Base-by-base conservation (phyloP, 2,888 invertebrate genomes). In the Ethmia dodecea region DNA sequence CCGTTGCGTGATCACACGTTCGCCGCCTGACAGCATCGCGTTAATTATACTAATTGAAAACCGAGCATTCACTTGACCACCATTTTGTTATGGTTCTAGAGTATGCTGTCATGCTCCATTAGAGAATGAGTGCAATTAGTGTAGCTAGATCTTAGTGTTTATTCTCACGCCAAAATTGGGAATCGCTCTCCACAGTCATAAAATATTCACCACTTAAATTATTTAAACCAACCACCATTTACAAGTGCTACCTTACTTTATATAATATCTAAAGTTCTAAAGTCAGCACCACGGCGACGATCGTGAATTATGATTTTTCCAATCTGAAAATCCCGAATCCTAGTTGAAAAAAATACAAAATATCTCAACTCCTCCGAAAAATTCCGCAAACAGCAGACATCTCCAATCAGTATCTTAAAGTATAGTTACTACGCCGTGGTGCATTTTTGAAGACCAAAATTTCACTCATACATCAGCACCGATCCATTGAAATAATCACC, bases 41-140 rank as follows among this genome's bases (percentile, higher is more conserved):
- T 66, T 72, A 69, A 78, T 77, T 76, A 72, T 68, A 71, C 57
- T 71, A 77, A 79, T 77, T 71, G 66, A 71, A 66, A 73, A 63
- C 61, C 55, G 55, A 55, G 49, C 55, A 42, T 43, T 45, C 40
- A 48, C 47, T 42, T 42, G 42, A 39, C 51, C 46, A 52, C 52
- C 51, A 50, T 53, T 53, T 46, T 52, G 45, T 46, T 54, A 49
- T 37, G 38, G 37, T 37, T 45, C 39, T 41, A 36, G 20, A 36
- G 16, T 31, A 38, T 13, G 28, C 28, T 41, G 38, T 46, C 44
- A 46, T 40, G 43, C 39, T 22, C 31, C 24, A 38, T 38, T 39
- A 35, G 36, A 31, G 30, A 33, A 42, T 41, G 25, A 42, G 28
- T 35, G 13, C 31, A 43, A 44, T 40, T 40, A 36, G 32, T 33